Conservation (phyloP, 23 tunicate genomes). For the Botrylloides violaceus region DNA sequence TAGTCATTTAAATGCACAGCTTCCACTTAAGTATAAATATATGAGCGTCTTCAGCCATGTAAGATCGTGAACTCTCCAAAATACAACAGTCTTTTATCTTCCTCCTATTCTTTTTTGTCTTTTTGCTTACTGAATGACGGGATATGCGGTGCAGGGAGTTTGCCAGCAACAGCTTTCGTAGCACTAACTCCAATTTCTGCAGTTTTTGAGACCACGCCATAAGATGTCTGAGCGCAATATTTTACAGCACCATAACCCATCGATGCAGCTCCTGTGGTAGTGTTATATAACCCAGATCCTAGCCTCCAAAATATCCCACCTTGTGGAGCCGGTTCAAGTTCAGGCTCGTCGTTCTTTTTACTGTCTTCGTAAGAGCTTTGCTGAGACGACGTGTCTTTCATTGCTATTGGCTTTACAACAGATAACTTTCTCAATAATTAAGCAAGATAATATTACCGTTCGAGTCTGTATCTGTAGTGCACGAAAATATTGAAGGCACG, state of each 20-base stretch:
- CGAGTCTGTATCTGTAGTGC: no score
- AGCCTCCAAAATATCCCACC: constrained; percentile 77
- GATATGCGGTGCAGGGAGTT: constrained; percentile 33
- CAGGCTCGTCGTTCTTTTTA: constrained; percentile 14
- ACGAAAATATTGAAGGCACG: no score
- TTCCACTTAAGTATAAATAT: neutral
- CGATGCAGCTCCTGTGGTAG: constrained; percentile 85
- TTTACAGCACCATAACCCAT: constrained; percentile 84
- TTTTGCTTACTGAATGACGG: constrained; percentile 49
- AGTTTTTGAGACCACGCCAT: constrained; percentile 80
- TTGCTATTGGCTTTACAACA: neutral
- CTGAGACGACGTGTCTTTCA: neutral
- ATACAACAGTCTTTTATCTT: no score
- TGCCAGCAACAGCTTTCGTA: constrained; percentile 66
- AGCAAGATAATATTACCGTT: no score
- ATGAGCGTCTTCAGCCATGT: no score
- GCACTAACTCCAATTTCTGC: constrained; percentile 89
- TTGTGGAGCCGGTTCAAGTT: neutral
- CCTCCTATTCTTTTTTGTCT: constrained; percentile 70
- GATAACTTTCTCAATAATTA: no score
- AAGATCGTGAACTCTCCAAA: no score
- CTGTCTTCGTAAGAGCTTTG: constrained; percentile 20
- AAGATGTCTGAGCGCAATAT: constrained; percentile 67
- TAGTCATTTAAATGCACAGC: no score
- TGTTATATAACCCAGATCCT: constrained; percentile 67